Evolutionary conservation across 2,113 vertebrate genomes (phyloP).

Genomic region (Australoheros scitulus): DNA sequence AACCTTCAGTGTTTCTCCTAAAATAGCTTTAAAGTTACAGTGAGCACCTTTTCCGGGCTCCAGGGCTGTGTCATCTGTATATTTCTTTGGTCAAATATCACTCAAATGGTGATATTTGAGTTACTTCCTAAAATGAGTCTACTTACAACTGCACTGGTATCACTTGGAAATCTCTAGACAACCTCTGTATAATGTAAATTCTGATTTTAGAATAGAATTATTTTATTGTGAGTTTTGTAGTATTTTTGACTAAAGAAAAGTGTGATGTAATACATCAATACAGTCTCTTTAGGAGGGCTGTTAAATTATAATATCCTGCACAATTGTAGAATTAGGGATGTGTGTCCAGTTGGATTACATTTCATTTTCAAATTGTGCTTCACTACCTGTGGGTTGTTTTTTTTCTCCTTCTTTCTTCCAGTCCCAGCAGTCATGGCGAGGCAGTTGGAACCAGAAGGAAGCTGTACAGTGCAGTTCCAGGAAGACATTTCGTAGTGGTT

Average conservation of each 20-base stretch:
- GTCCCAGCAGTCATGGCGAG: conserved; percentile 81
- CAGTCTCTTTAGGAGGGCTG: fast-evolving
- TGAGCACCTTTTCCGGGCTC: fast-evolving
- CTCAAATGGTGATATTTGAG: background rate
- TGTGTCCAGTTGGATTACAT: background rate
- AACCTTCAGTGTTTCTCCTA: background rate
- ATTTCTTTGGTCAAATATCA: background rate
- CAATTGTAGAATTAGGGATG: background rate
- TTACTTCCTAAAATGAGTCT: background rate
- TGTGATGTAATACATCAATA: background rate
- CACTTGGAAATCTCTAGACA: background rate
- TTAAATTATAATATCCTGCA: background rate
- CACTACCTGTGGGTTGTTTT: background rate
- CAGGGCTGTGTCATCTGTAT: background rate
- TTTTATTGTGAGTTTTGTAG: background rate
- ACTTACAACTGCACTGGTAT: background rate
- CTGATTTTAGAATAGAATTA: background rate
- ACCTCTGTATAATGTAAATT: background rate
- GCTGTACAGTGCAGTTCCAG: conserved; percentile 95
- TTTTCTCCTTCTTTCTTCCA: conserved; percentile 11
- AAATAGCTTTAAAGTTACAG: background rate
- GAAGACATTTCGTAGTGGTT: conserved; percentile 90
- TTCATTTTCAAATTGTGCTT: background rate
- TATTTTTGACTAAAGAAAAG: background rate
- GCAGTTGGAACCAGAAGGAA: conserved; percentile 86